Evolutionary conservation across 2,797 vertebrate genomes (phyloP).

Genomic region (Cryptoblepharus egeriae): DNA sequence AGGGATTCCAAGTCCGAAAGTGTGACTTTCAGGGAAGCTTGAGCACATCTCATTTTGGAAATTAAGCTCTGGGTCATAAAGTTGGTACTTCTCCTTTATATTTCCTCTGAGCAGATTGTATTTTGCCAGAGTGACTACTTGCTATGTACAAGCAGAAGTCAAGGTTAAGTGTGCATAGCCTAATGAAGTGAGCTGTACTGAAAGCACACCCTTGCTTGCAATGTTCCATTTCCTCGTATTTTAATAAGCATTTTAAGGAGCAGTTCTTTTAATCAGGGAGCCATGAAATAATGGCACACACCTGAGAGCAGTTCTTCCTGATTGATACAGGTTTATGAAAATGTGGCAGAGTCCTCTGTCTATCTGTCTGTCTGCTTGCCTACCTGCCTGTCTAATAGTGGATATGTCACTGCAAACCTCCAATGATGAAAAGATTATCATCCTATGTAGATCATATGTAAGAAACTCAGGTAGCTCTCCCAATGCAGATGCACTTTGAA

Average conservation of each 20-base stretch:
- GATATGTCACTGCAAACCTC: neutral
- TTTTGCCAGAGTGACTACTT: conserved; percentile 40
- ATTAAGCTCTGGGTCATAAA: neutral
- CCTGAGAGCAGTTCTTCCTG: neutral
- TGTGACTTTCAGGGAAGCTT: neutral
- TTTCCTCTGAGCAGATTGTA: conserved; percentile 44
- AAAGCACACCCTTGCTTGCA: neutral
- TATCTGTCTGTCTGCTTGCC: too few species aligned
- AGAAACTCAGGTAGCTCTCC: too few species aligned
- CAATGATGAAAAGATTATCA: neutral
- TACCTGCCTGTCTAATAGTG: too few species aligned
- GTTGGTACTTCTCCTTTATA: conserved; percentile 38
- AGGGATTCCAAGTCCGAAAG: conserved; percentile 10
- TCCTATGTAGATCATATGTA: neutral
- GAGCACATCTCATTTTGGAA: neutral
- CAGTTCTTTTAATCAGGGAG: neutral
- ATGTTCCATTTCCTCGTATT: neutral
- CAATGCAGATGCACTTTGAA: too few species aligned
- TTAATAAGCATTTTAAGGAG: neutral
- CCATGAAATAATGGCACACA: neutral
- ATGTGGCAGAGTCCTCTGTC: neutral
- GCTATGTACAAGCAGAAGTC: neutral
- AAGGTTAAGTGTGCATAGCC: conserved; percentile 2
- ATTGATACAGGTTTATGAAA: neutral
- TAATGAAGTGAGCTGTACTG: neutral